Conservation (phyloP, 1,140 invertebrate genomes). For the Penaeus indicus region DNA sequence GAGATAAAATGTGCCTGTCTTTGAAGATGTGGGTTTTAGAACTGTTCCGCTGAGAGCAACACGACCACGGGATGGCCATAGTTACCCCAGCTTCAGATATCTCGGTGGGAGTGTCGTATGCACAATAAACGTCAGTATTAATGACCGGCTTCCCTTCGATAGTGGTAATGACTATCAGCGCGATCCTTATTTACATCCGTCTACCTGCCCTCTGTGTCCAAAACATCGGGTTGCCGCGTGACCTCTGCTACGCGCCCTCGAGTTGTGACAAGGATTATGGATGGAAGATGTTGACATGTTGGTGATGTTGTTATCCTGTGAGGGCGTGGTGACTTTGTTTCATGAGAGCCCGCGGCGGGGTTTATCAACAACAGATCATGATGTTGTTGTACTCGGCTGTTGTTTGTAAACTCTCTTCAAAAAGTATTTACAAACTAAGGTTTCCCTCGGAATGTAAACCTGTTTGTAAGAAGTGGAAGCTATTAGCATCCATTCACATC, state of each 20-base stretch:
- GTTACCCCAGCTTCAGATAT: neutral
- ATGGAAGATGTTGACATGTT: slow-evolving; percentile 1
- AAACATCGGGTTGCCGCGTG: neutral
- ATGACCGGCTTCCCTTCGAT: slow-evolving; percentile 12
- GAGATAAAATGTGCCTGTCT: slow-evolving; percentile 48
- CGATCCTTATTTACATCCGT: slow-evolving; percentile 26
- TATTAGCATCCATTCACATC: slow-evolving; percentile 39
- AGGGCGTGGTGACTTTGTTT: slow-evolving; percentile 37
- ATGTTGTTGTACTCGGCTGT: slow-evolving; percentile 56
- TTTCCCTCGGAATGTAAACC: slow-evolving; percentile 59
- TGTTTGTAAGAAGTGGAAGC: slow-evolving; percentile 52
- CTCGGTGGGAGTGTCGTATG: neutral
- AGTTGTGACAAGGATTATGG: slow-evolving; percentile 5
- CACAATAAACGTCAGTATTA: slow-evolving; percentile 21
- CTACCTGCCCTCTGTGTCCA: neutral
- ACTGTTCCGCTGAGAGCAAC: slow-evolving; percentile 46
- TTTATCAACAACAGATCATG: slow-evolving; percentile 64
- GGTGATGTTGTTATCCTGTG: slow-evolving; percentile 25
- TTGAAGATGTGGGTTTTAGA: slow-evolving; percentile 50
- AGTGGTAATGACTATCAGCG: slow-evolving; percentile 3
- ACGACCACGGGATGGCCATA: slow-evolving; percentile 42
- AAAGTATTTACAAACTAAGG: slow-evolving; percentile 62
- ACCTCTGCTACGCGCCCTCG: neutral
- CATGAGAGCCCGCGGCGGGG: slow-evolving; percentile 50
- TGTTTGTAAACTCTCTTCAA: slow-evolving; percentile 61